Conservation (phyloP, 2,888 invertebrate species). For the Ichneumoninae sp. region DNA sequence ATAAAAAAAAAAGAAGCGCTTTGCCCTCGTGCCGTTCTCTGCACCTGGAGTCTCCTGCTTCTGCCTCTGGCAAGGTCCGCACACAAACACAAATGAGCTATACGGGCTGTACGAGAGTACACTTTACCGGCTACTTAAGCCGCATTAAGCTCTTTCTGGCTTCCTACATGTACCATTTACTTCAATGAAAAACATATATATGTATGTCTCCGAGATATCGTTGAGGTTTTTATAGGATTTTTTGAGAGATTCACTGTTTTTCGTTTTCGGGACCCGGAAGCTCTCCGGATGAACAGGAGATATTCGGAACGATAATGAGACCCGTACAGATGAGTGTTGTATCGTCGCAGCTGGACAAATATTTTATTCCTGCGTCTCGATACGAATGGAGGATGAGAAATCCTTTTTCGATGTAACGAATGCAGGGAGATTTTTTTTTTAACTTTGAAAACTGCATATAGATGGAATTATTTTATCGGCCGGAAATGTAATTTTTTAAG, state of each 20-base stretch:
- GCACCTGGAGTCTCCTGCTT: conserved; percentile 64
- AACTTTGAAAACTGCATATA: neutral
- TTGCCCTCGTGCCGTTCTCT: conserved; percentile 51
- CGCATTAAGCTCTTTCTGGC: conserved; percentile 18
- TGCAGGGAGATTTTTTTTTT: neutral
- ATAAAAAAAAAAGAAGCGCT: conserved; percentile 48
- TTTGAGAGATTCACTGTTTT: neutral
- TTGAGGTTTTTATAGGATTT: conserved; percentile 8
- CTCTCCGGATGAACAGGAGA: neutral
- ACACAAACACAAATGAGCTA: conserved; percentile 22
- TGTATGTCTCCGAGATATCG: neutral
- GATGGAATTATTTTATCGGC: neutral
- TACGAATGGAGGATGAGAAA: neutral
- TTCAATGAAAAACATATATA: neutral
- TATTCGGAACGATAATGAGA: neutral
- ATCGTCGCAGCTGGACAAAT: conserved; percentile 8
- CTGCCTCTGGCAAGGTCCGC: conserved; percentile 61
- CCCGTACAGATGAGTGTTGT: neutral
- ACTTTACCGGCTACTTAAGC: conserved; percentile 45
- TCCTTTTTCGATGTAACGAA: neutral
- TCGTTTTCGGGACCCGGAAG: neutral
- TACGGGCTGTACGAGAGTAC: conserved; percentile 6
- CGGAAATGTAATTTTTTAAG: neutral
- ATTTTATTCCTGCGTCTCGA: neutral
- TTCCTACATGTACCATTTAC: neutral